These are phyloP conservation scores for Brachylomia viminalis DNA, from an alignment of 2,888 invertebrate genomes.

Conservation along the genomic window DNA sequence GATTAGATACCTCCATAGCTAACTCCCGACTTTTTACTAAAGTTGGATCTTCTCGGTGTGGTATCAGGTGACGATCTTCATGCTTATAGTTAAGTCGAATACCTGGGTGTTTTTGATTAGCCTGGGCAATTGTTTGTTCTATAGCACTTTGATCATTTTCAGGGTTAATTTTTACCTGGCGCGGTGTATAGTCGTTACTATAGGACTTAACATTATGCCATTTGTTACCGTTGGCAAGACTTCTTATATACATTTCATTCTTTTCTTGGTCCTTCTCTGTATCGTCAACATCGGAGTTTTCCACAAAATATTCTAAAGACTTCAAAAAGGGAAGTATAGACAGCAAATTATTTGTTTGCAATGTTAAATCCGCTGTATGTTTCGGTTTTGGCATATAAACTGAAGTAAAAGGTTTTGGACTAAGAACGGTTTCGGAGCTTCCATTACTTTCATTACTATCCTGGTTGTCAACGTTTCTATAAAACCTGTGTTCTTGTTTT, in stretches of 20 bases:
- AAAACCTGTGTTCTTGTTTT: slow-evolving; percentile 71
- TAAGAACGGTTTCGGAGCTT: slow-evolving; percentile 49
- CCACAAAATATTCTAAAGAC: slow-evolving; percentile 78
- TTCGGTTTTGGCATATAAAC: slow-evolving; percentile 58
- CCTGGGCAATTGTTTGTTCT: slow-evolving; percentile 69
- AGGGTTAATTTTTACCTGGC: slow-evolving; percentile 74
- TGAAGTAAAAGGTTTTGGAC: slow-evolving; percentile 63
- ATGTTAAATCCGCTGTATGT: slow-evolving; percentile 61
- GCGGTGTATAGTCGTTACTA: slow-evolving; percentile 81
- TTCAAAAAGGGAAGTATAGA: slow-evolving; percentile 82
- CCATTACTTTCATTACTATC: slow-evolving; percentile 64
- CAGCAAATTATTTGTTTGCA: slow-evolving; percentile 71
- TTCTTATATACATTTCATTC: slow-evolving; percentile 77
- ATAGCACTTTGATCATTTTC: slow-evolving; percentile 60
- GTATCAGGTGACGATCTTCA: slow-evolving; percentile 70
- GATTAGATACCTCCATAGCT: slow-evolving; percentile 79
- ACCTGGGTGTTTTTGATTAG: slow-evolving; percentile 74
- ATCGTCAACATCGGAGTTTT: slow-evolving; percentile 65
- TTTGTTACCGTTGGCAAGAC: slow-evolving; percentile 78
- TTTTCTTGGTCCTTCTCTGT: slow-evolving; percentile 57
- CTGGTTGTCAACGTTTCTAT: slow-evolving; percentile 71
- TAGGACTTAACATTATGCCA: slow-evolving; percentile 86
- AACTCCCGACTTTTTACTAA: slow-evolving; percentile 76
- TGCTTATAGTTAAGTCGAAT: slow-evolving; percentile 79
- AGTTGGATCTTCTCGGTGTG: slow-evolving; percentile 67